A percentile compares a stretch with the other conserved stretches of the same genome.
These are phyloP conservation scores for Rhynchonycteris naso DNA, from an alignment of 2,797 vertebrate species.

Conservation along the genomic window DNA sequence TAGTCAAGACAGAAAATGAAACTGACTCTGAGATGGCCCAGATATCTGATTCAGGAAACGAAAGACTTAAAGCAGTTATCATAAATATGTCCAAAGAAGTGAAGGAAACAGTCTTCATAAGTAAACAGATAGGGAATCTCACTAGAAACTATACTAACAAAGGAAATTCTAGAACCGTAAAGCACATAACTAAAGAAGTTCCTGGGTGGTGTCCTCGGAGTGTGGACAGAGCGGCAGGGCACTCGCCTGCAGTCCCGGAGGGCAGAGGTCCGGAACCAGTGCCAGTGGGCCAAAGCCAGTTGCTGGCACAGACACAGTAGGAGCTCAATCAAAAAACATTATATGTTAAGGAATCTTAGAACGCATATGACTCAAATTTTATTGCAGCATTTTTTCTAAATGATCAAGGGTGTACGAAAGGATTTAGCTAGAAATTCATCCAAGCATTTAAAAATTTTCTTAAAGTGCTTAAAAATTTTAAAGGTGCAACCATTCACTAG, in stretches of 20 bases:
- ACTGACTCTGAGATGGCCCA: neutral
- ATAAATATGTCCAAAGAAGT: neutral
- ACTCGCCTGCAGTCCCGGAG: neutral
- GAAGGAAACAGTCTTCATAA: neutral
- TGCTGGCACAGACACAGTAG: neutral
- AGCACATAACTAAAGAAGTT: neutral
- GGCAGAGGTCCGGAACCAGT: neutral
- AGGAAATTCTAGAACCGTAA: neutral
- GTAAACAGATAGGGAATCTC: neutral
- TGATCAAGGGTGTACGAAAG: neutral
- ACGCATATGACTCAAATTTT: neutral
- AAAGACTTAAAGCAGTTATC: neutral
- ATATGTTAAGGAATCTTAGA: neutral
- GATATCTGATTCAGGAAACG: neutral
- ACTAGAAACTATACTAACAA: neutral
- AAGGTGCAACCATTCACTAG: too few relatives aligned
- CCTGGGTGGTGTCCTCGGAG: neutral
- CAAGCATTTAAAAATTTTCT: neutral
- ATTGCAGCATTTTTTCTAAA: neutral
- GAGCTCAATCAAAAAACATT: neutral
- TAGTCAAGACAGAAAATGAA: neutral
- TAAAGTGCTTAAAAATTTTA: neutral
- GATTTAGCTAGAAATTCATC: neutral
- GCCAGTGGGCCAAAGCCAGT: neutral
- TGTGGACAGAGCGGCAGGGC: neutral